Percentiles rank a stretch among this genome's conserved stretches.
phyloP scores from a whole-genome alignment of 2,888 invertebrate species.

The Melinaea marsaeus region DNA sequence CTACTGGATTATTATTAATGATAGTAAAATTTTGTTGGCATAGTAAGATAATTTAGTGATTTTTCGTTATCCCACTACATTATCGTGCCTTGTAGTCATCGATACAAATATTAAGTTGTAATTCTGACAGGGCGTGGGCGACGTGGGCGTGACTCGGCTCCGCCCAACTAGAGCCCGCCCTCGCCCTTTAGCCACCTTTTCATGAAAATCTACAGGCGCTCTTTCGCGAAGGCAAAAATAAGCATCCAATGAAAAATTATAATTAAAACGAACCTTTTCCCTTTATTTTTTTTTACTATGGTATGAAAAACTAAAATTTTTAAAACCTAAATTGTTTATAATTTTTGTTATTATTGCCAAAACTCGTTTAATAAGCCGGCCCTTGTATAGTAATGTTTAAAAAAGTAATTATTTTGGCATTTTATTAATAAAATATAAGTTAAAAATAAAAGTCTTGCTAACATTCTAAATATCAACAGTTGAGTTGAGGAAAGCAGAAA shows the following conservation, averaged over 20 bases:
- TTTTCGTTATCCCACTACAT: conserved; percentile 1
- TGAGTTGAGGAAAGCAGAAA: too few relatives aligned
- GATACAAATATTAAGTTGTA: conserved; percentile 57
- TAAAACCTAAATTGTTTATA: too few relatives aligned
- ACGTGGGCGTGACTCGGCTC: conserved; percentile 68
- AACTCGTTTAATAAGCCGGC: too few relatives aligned
- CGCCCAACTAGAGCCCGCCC: conserved; percentile 71
- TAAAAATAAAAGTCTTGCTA: too few relatives aligned
- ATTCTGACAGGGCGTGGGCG: conserved; percentile 67
- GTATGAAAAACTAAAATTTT: background rate
- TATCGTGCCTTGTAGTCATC: conserved; percentile 36
- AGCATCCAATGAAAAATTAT: conserved; percentile 33
- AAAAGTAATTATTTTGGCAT: too few relatives aligned
- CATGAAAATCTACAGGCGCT: conserved; percentile 58
- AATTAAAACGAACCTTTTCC: conserved; percentile 25
- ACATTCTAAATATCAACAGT: too few relatives aligned
- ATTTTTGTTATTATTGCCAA: too few relatives aligned
- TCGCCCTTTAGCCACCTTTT: conserved; percentile 72
- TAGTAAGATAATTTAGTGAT: background rate
- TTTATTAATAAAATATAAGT: too few relatives aligned
- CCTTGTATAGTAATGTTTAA: too few relatives aligned
- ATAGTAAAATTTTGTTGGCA: too few relatives aligned
- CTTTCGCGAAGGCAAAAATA: conserved; percentile 44
- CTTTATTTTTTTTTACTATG: conserved; percentile 2
- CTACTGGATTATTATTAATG: too few relatives aligned